Conservation (phyloP, 1,140 invertebrate species). For the Drosophila kepulauana region DNA sequence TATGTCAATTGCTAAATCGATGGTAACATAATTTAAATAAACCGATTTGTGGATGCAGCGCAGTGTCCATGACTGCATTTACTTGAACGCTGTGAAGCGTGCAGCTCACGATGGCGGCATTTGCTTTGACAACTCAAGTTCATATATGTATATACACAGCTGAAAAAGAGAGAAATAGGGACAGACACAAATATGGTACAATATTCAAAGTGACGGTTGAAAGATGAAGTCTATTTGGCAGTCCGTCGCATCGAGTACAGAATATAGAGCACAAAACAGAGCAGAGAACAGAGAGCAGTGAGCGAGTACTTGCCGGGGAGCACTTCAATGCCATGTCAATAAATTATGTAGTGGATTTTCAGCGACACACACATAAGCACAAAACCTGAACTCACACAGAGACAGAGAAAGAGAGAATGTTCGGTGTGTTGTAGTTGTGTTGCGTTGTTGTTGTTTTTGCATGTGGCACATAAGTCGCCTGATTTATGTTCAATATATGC, state of each 20-base stretch:
- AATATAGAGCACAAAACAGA: neutral
- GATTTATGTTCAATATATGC: slow-evolving; percentile 76
- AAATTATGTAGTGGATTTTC: slow-evolving; percentile 81
- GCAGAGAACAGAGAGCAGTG: neutral
- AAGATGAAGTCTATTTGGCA: slow-evolving; percentile 62
- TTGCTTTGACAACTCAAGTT: slow-evolving; percentile 58
- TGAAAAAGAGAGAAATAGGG: neutral
- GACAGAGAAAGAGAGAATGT: neutral
- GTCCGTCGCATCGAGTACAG: slow-evolving; percentile 29
- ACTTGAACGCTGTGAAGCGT: slow-evolving; percentile 31
- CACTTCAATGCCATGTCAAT: slow-evolving; percentile 72
- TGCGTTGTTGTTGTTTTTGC: slow-evolving; percentile 48
- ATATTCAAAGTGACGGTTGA: slow-evolving; percentile 61
- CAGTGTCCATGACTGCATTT: slow-evolving; percentile 30
- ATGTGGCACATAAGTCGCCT: slow-evolving; percentile 69
- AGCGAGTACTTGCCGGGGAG: slow-evolving; percentile 35
- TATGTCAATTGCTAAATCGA: slow-evolving; percentile 17
- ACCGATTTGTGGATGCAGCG: slow-evolving; percentile 27
- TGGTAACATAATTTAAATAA: slow-evolving; percentile 35
- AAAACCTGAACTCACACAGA: slow-evolving; percentile 26
- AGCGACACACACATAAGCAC: slow-evolving; percentile 49
- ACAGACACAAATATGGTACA: slow-evolving; percentile 53
- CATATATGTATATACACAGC: slow-evolving; percentile 8
- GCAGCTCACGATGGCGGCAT: slow-evolving; percentile 48
- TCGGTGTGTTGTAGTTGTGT: too few species aligned